Evolutionary conservation across 2,113 vertebrate genomes (phyloP).

Genomic region (Balaeniceps rex): DNA sequence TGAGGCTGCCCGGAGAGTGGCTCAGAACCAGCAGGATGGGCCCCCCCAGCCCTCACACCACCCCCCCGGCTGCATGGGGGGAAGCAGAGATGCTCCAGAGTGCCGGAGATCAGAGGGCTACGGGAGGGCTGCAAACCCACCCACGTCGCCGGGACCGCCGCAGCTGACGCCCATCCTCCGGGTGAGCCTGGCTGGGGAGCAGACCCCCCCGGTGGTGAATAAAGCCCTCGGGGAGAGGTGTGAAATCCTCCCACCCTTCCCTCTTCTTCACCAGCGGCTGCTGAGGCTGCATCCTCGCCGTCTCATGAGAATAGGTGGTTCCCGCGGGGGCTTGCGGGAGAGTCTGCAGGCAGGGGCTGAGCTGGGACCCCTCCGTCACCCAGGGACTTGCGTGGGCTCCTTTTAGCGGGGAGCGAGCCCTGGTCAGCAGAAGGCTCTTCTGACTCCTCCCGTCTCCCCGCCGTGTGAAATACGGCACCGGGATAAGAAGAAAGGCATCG

Average conservation of each 20-base stretch:
- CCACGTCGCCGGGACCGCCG: neutral
- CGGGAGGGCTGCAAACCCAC: neutral
- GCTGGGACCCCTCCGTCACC: neutral
- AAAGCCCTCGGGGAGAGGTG: neutral
- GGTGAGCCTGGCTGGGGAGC: neutral
- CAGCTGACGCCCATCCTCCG: neutral
- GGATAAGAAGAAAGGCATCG: neutral
- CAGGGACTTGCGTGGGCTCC: accelerated
- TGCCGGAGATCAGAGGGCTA: neutral
- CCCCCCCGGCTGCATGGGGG: accelerated
- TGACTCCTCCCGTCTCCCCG: neutral
- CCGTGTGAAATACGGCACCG: neutral
- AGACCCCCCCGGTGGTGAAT: accelerated
- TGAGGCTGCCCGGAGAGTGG: neutral
- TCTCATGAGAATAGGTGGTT: accelerated
- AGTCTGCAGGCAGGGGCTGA: neutral
- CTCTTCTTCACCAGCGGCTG: neutral
- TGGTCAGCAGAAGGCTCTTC: neutral
- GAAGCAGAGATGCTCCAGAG: neutral
- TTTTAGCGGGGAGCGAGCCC: neutral
- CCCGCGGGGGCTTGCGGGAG: neutral
- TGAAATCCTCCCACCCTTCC: neutral
- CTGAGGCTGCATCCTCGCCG: accelerated
- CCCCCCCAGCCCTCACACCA: neutral
- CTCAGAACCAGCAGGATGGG: neutral